A percentile compares a stretch with the other conserved stretches of the same genome.
Conservation (phyloP, 37 sponge, comb jelly and placozoan genomes). For the Chondrilla cf. caribensis region DNA sequence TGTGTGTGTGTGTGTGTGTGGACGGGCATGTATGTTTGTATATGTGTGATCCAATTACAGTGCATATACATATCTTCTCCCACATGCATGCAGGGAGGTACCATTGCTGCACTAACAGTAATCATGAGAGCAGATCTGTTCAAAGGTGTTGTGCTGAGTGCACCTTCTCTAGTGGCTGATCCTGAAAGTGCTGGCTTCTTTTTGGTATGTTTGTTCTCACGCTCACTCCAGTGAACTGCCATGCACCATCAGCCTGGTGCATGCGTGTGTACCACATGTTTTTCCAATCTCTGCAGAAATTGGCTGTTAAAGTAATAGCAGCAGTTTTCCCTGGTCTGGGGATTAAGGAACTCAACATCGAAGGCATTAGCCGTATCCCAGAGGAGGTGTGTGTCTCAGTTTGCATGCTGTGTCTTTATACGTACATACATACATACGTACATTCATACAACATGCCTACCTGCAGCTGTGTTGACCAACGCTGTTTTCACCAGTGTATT, state of each 20-base stretch:
- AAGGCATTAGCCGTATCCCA: constrained; percentile 39
- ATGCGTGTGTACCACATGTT: background rate
- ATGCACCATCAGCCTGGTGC: too few relatives aligned
- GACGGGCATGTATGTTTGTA: too few relatives aligned
- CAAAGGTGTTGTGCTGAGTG: constrained; percentile 44
- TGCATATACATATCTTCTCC: background rate
- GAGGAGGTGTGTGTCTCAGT: constrained; percentile 44
- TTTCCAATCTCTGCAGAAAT: constrained; percentile 11
- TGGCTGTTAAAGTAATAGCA: background rate
- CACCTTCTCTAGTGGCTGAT: constrained; percentile 29
- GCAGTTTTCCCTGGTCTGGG: constrained; percentile 22
- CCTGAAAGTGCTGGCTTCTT: constrained; percentile 9
- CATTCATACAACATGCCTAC: background rate
- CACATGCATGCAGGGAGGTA: constrained; percentile 47
- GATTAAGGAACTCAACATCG: constrained; percentile 1
- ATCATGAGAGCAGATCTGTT: constrained; percentile 35
- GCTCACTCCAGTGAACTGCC: too few relatives aligned
- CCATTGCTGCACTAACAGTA: constrained; percentile 34
- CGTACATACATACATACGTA: too few relatives aligned
- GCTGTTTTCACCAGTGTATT: too few relatives aligned
- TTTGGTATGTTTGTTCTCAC: background rate
- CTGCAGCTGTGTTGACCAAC: background rate
- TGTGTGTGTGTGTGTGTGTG: too few relatives aligned
- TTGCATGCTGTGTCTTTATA: too few relatives aligned
- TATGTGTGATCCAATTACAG: too few relatives aligned